Evolutionary conservation across 2,113 vertebrate genomes (phyloP).

Genomic region (Pseudopodoces humilis): DNA sequence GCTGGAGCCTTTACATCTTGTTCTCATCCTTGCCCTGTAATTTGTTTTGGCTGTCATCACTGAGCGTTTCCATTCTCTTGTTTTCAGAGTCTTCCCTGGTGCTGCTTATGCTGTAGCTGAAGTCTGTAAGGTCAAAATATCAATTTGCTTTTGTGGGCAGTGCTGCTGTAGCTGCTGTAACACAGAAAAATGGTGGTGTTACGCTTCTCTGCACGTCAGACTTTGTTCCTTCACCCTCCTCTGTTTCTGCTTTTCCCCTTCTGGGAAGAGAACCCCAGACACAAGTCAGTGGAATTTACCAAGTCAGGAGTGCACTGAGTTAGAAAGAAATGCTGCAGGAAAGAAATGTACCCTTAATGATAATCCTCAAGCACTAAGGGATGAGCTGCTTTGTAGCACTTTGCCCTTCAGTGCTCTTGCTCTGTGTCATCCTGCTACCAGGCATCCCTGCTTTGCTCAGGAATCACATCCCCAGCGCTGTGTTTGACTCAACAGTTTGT

Average conservation of each 20-base stretch:
- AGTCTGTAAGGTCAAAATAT: not conserved
- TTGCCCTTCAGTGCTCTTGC: not conserved
- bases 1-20: not conserved
- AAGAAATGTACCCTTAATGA: not conserved
- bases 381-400: not conserved
- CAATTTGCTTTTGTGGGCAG: not conserved
- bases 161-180: not conserved
- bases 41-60: not conserved
- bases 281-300: not conserved
- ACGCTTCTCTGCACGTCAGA: not conserved
- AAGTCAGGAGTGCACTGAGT: fast-evolving
- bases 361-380: not conserved
- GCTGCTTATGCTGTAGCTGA: not conserved
- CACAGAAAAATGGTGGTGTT: not conserved
- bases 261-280: not conserved
- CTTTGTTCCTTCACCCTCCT: not conserved
- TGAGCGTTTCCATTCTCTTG: not conserved
- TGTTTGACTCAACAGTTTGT: not conserved
- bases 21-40: not conserved
- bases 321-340: not conserved
- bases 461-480: not conserved
- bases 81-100: not conserved
- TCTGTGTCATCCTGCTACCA: not conserved
- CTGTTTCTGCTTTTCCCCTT: not conserved
- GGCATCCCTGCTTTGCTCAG: not conserved